Conservation (phyloP, 1,140 invertebrate species). For the Pygmarrhopalites habei region DNA sequence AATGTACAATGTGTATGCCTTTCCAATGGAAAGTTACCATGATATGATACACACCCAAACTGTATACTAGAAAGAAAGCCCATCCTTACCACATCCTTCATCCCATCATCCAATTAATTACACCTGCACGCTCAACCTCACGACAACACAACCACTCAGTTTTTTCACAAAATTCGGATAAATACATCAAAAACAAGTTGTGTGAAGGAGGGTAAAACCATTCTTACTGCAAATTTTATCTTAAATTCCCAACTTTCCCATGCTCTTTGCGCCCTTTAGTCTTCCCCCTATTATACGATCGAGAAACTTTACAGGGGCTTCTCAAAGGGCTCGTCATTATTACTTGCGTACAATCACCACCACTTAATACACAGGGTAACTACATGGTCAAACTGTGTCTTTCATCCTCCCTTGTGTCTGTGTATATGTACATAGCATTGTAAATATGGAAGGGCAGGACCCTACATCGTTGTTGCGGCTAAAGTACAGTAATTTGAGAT, state of each 20-base stretch:
- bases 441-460: no score
- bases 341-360: no score
- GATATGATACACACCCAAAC: neutral
- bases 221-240: neutral
- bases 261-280: neutral
- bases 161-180: slow-evolving; percentile 4
- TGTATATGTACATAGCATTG: no score
- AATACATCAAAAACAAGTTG: slow-evolving; percentile 4
- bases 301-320: no score
- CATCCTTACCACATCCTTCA: slow-evolving; percentile 7
- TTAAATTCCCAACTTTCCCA: neutral
- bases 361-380: no score
- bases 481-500: no score
- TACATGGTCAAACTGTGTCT: no score
- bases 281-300: neutral
- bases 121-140: slow-evolving; percentile 10
- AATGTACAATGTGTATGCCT: no score
- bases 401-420: no score
- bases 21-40: no score
- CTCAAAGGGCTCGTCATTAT: no score
- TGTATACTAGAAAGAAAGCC: neutral
- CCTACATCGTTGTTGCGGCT: no score
- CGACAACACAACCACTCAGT: slow-evolving; percentile 7
- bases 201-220: neutral
- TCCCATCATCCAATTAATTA: slow-evolving; percentile 8